Percentiles rank a stretch among this genome's conserved stretches.
phyloP scores from a whole-genome alignment of 1,140 invertebrate genomes.

The Drosophila varians region DNA sequence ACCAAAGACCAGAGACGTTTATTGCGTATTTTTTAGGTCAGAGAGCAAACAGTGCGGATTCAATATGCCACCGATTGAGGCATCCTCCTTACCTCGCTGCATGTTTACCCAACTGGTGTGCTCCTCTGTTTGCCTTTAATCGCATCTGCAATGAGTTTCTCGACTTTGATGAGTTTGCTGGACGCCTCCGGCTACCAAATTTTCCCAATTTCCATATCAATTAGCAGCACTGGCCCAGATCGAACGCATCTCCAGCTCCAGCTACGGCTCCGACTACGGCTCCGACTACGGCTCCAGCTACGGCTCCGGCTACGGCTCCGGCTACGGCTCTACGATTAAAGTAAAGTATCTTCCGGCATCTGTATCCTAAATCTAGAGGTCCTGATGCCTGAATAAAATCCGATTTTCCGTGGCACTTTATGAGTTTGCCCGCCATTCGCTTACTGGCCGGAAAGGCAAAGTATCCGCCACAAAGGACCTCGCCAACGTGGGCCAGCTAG shows the following conservation, averaged over 20 bases:
- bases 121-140: conserved; percentile 56
- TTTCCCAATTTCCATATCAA: conserved; percentile 60
- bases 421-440: conserved; percentile 38
- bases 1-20: conserved; percentile 20
- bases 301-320: too few species aligned
- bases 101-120: conserved; percentile 33
- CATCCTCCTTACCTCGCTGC: conserved; percentile 68
- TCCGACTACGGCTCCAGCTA: too few species aligned
- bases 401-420: conserved; percentile 47
- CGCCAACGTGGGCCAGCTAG: background rate
- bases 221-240: conserved; percentile 45
- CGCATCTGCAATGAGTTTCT: conserved; percentile 44
- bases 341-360: conserved; percentile 6
- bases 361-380: conserved; percentile 4
- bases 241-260: conserved; percentile 39
- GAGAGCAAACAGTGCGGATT: conserved; percentile 26
- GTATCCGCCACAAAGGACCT: conserved; percentile 6
- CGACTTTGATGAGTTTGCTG: conserved; percentile 51
- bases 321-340: conserved; percentile 18
- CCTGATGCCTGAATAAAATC: conserved; percentile 41
- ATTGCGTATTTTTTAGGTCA: conserved; percentile 50
- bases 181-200: conserved; percentile 10
- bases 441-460: conserved; percentile 32
- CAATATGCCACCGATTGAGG: conserved; percentile 21
- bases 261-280: too few species aligned